These are phyloP conservation scores for Pterois miles DNA, from an alignment of 2,797 vertebrate genomes.

Conservation along the genomic window DNA sequence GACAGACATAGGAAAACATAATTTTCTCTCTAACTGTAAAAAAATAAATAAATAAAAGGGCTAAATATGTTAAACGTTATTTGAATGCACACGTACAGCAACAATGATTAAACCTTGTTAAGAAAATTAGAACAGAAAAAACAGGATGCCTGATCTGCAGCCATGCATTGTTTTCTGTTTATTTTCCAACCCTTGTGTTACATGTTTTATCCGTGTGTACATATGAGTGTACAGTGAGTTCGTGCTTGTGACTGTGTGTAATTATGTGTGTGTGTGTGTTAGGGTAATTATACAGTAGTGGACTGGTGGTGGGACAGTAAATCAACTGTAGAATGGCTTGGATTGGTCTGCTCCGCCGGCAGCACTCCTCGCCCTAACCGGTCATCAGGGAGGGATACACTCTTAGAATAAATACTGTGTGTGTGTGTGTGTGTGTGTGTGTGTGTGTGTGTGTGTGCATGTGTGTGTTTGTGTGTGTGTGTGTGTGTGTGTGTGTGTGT, in stretches of 20 bases:
- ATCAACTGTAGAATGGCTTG: conserved; percentile 81
- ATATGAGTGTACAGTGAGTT: conserved; percentile 31
- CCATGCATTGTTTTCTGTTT: conserved; percentile 12
- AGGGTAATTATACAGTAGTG: conserved; percentile 78
- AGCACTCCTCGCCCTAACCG: conserved; percentile 71
- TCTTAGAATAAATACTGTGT: conserved; percentile 72
- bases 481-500: neutral
- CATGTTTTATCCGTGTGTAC: conserved; percentile 39
- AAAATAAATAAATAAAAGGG: neutral
- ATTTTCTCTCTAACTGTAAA: neutral
- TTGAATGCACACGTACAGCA: neutral
- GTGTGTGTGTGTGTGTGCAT: conserved; percentile 18
- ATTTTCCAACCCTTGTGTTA: conserved; percentile 14
- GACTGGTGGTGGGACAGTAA: conserved; percentile 80
- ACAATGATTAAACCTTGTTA: neutral
- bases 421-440: conserved; percentile 26
- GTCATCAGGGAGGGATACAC: conserved; percentile 77
- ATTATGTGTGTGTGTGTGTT: conserved; percentile 58
- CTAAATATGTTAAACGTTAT: neutral
- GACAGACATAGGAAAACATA: neutral
- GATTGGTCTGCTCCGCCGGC: conserved; percentile 65
- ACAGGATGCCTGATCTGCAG: conserved; percentile 3
- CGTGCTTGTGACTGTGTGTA: conserved; percentile 36
- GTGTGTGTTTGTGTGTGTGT: neutral
- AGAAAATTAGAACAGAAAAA: conserved; percentile 21